Conservation (phyloP, 2,113 vertebrate species). For the Indicator maculatus region DNA sequence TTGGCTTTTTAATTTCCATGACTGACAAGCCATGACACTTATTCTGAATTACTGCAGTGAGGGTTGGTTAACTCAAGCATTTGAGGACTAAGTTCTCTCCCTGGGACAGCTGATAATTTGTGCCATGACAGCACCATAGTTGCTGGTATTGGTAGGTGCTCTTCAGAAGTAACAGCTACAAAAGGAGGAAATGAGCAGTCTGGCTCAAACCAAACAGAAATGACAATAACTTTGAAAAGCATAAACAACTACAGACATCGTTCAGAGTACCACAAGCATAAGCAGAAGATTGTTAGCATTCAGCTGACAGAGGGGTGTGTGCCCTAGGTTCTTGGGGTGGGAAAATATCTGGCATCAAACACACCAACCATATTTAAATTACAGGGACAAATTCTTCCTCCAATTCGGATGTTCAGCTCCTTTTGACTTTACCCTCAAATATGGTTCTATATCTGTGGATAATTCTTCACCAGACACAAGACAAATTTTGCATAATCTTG, state of each 20-base stretch:
- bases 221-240: neutral
- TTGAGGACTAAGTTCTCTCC: neutral
- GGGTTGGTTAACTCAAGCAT: neutral
- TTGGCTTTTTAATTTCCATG: neutral
- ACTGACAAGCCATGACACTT: neutral
- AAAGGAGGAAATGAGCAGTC: neutral
- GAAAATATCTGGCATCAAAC: neutral
- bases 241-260: neutral
- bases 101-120: neutral
- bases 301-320: neutral
- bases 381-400: neutral
- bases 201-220: neutral
- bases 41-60: neutral
- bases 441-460: neutral
- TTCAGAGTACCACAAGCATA: neutral
- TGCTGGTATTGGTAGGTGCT: neutral
- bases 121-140: neutral
- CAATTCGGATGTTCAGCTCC: neutral
- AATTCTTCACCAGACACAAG: neutral
- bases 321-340: too few relatives aligned
- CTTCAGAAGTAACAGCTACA: neutral
- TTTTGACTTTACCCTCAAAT: neutral
- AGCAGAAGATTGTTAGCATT: neutral
- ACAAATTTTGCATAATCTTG: conserved; percentile 22
- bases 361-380: neutral